A percentile compares a stretch with the other conserved stretches of the same genome.
Evolutionary conservation across 2,797 vertebrate genomes (phyloP).

Genomic region (Dipus sagitta): DNA sequence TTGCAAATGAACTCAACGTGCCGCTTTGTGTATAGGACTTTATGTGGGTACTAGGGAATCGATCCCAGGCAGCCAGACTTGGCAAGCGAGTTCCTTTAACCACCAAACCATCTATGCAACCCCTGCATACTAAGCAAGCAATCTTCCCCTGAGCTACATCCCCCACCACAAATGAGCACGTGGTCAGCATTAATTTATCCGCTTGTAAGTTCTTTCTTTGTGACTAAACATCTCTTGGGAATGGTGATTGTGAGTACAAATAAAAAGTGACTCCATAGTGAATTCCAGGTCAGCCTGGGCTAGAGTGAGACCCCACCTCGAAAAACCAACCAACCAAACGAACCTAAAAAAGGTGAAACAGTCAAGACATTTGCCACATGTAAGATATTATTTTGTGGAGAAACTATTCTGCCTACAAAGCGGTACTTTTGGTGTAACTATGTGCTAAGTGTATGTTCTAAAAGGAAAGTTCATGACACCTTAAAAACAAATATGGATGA

Average conservation of each 20-base stretch:
- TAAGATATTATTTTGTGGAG: conserved; percentile 1
- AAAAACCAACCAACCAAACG: too few species aligned
- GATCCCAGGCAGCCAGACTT: too few species aligned
- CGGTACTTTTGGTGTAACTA: neutral
- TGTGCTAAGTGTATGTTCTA: conserved; percentile 4
- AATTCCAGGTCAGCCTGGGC: too few species aligned
- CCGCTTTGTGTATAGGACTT: too few species aligned
- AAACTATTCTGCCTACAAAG: neutral
- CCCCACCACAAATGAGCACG: neutral
- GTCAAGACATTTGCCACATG: neutral
- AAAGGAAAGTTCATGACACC: neutral
- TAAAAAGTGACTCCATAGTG: neutral
- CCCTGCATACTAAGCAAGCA: neutral
- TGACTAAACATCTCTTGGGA: neutral
- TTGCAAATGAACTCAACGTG: too few species aligned
- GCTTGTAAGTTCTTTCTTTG: neutral
- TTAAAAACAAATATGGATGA: neutral
- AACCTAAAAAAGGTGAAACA: neutral
- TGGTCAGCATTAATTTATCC: neutral
- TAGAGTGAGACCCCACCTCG: too few species aligned
- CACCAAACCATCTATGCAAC: too few species aligned
- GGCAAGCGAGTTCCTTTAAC: too few species aligned
- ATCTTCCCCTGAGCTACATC: too few species aligned
- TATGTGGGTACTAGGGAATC: too few species aligned
- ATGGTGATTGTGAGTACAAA: neutral